Conservation (phyloP, 2,113 vertebrate genomes). For the Antigone vipio region DNA sequence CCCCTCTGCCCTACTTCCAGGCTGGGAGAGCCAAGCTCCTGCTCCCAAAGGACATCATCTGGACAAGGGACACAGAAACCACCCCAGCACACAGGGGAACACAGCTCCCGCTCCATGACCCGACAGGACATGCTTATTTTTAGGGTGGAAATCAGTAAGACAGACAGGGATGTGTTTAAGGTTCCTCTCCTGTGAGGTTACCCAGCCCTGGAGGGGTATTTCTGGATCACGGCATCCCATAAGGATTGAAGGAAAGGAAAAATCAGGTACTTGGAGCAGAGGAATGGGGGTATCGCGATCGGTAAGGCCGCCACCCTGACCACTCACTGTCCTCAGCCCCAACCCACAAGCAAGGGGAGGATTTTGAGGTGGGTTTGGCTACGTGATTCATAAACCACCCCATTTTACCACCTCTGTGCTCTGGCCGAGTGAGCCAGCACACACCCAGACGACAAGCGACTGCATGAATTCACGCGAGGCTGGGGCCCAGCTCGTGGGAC, state of each 20-base stretch:
- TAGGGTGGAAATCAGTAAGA: neutral
- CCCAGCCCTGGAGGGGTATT: neutral
- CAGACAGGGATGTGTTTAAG: neutral
- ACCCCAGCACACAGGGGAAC: neutral
- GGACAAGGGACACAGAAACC: neutral
- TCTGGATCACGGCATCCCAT: neutral
- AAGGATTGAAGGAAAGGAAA: neutral
- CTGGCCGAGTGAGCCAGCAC: rapidly evolving
- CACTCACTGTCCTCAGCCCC: neutral
- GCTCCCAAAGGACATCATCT: neutral
- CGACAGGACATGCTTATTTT: rapidly evolving
- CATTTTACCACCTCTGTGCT: neutral
- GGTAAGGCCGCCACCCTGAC: neutral
- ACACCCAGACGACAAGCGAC: neutral
- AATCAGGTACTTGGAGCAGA: rapidly evolving
- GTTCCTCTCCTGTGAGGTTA: neutral
- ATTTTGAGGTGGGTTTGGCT: neutral
- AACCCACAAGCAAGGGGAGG: neutral
- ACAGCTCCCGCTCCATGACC: rapidly evolving
- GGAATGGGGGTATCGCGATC: rapidly evolving
- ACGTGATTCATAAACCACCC: neutral
- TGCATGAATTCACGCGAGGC: neutral
- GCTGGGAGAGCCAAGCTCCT: neutral
- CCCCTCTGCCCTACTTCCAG: neutral
- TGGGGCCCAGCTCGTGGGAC: neutral